These are phyloP conservation scores for Caerostris extrusa DNA, from an alignment of 1,140 invertebrate species.

Conservation along the genomic window DNA sequence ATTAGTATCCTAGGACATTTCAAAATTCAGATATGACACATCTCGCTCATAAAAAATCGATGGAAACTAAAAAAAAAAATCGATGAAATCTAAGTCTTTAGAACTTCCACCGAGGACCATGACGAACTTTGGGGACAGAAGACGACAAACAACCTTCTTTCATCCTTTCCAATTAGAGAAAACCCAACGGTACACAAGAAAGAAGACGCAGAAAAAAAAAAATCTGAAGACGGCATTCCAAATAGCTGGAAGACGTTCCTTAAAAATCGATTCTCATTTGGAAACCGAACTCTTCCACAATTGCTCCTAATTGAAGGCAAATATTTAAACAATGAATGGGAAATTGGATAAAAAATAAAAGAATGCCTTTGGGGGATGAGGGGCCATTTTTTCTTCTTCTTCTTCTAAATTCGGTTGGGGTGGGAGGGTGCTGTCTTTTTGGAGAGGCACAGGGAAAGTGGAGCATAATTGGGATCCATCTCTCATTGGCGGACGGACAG, in stretches of 20 bases:
- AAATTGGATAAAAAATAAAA: not conserved
- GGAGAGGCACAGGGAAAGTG: not conserved
- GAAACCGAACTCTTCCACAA: slow-evolving; percentile 52
- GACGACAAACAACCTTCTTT: not conserved
- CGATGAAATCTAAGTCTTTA: too few relatives aligned
- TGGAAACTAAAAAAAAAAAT: too few relatives aligned
- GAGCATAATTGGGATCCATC: not conserved
- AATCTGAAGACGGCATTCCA: not conserved
- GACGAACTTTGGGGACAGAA: not conserved
- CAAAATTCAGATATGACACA: too few relatives aligned
- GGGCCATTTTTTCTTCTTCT: slow-evolving; percentile 19
- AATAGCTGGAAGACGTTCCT: not conserved
- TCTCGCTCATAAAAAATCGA: too few relatives aligned
- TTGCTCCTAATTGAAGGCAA: slow-evolving; percentile 67
- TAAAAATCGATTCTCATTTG: slow-evolving; percentile 28
- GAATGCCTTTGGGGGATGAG: slow-evolving; percentile 3
- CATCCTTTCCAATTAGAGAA: not conserved
- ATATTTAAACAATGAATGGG: slow-evolving; percentile 67
- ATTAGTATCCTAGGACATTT: too few relatives aligned
- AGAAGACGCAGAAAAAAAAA: not conserved
- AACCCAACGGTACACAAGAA: not conserved
- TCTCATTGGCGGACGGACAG: slow-evolving; percentile 1
- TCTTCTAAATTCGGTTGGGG: not conserved
- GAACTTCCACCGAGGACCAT: too few relatives aligned
- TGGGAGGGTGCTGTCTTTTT: not conserved